Evolutionary conservation across 2,888 invertebrate genomes (phyloP).

Genomic region (Archips crataeganus): DNA sequence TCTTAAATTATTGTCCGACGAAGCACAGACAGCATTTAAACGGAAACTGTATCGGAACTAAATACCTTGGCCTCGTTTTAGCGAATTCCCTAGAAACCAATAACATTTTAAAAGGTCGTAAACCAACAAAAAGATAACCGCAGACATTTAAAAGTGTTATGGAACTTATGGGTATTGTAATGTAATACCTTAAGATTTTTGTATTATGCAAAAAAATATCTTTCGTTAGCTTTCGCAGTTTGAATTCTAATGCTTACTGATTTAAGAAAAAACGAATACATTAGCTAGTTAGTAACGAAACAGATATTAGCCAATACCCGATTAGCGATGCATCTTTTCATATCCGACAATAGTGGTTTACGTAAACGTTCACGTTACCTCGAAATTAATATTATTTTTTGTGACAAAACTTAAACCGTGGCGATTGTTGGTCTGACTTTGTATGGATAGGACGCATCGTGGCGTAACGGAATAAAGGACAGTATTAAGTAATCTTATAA

Average conservation of each 20-base stretch:
- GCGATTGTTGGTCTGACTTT: slow-evolving; percentile 22
- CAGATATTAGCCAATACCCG: slow-evolving; percentile 4
- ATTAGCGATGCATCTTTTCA: slow-evolving; percentile 17
- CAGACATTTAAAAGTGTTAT: not conserved
- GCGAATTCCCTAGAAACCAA: slow-evolving; percentile 7
- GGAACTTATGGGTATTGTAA: not conserved
- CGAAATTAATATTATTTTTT: slow-evolving; percentile 31
- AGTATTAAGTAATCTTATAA: slow-evolving; percentile 58
- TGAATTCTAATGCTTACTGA: not conserved
- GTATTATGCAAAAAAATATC: not conserved
- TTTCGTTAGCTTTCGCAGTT: not conserved
- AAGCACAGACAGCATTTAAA: slow-evolving; percentile 7
- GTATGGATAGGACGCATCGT: slow-evolving; percentile 24
- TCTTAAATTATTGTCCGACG: not conserved
- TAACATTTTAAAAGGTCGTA: not conserved
- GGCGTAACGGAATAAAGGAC: slow-evolving; percentile 22
- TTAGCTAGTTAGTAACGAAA: slow-evolving; percentile 19
- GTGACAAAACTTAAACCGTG: slow-evolving; percentile 24
- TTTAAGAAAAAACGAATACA: slow-evolving; percentile 6
- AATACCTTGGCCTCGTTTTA: slow-evolving; percentile 36
- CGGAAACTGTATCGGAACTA: slow-evolving; percentile 32
- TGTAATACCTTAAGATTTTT: not conserved
- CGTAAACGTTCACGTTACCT: slow-evolving; percentile 33
- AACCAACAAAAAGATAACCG: not conserved
- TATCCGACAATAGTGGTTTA: slow-evolving; percentile 22